Evolutionary conservation across 1,140 invertebrate genomes (phyloP).

Genomic region (Ectropis grisescens): DNA sequence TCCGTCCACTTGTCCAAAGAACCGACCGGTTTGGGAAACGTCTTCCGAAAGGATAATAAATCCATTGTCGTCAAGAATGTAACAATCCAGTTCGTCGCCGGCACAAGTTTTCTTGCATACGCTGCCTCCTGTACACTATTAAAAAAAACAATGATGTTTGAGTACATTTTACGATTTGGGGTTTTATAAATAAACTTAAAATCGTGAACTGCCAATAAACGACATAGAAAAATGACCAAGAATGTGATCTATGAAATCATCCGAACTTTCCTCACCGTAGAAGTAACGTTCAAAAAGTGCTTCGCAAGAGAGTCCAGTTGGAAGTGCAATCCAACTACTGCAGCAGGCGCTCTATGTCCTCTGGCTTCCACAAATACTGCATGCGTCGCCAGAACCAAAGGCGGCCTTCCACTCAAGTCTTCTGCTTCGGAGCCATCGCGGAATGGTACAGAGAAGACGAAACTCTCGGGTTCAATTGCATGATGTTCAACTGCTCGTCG

Average conservation of each 20-base stretch:
- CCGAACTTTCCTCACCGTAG: constrained; percentile 84
- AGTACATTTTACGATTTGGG: no score
- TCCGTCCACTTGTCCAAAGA: constrained; percentile 95
- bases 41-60: constrained; percentile 94
- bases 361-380: constrained; percentile 90
- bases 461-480: constrained; percentile 86
- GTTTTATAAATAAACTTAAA: no score
- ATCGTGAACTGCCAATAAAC: constrained; percentile 3
- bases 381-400: constrained; percentile 89
- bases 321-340: constrained; percentile 91
- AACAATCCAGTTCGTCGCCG: constrained; percentile 89
- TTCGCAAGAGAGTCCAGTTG: constrained; percentile 83
- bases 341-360: constrained; percentile 87
- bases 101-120: constrained; percentile 87
- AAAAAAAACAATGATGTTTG: no score
- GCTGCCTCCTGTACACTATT: constrained; percentile 79
- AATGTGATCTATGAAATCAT: no score
- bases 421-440: constrained; percentile 68
- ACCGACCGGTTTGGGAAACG: constrained; percentile 85
- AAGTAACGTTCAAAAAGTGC: constrained; percentile 89
- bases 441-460: constrained; percentile 94
- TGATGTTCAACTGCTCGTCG: constrained; percentile 93
- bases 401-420: constrained; percentile 69
- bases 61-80: constrained; percentile 93
- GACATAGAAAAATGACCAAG: constrained; percentile 1